Evolutionary conservation across 2,888 invertebrate species (phyloP), one percentile per base, ranked within the genome.

Genomic region (Camponotus fellah): DNA sequence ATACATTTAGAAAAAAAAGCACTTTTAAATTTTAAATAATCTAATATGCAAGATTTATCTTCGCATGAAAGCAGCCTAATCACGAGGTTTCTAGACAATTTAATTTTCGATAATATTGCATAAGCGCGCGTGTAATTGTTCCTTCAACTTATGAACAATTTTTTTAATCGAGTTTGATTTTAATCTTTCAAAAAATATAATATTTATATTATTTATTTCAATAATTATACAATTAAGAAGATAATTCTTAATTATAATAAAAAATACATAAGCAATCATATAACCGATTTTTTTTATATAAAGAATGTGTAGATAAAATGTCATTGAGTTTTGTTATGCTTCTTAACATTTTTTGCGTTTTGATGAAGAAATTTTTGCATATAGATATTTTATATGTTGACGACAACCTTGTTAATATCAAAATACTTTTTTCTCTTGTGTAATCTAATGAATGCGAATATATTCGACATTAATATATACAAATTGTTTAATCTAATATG

Each of bases 401-500:
- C 10, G 40, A 58, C 1, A n/a, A 21, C n/a, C 65, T 49, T 76
- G 75, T 75, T 62, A 37, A 76, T 49, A 65, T 76, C 10, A 2
- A 65, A 76, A 76, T 65, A 76, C 37, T 65, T 37, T 49, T 75
- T 76, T 65, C 37, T 76, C 75, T 65, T 76, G 37, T 49, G 34
- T 1, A 76, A 76, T 53, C 2, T 34, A 62, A 75, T 37, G 46
- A 34, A 60, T 43, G 10, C 21, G 1, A 8, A 6, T 65, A 0
- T 53, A n/a, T 62, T 14, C 32, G n/a, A 10, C 17, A 21, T 0
- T 43, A 26, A 26, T 64, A 37, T 65, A 46, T 76, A 10, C 10
- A 76, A 65, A 49, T 65, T 14, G 10, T 53, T 37, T 26, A 26
- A 26, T 26, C 21, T 0, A 26, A 26, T 2, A 26, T 26, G 26